Evolutionary conservation across 2,888 invertebrate species (phyloP), one percentile per base, ranked within the genome.

Genomic region (Lampropteryx suffumata): DNA sequence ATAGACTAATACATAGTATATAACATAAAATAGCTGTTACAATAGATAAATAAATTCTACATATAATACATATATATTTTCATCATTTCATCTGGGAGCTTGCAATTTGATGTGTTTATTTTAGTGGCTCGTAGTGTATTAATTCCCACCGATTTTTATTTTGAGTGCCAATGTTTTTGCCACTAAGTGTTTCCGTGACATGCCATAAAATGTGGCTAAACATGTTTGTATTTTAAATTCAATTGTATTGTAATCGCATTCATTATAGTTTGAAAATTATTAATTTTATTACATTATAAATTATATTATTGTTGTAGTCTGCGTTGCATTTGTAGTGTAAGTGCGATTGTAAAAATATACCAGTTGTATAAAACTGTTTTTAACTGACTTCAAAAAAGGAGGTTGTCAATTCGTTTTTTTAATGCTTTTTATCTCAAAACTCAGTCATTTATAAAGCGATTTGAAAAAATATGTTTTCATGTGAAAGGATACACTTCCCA

Each of bases 201-300:
- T 12, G 50, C 37, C 46, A 32, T 45, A 27, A 55, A 53, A 54
- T 57, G 55, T 54, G 57, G 55, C 41, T 47, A 44, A 44, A 41
- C 34, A 3, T 6, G 9, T 50, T 50, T 52, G 60, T 54, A 52
- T 55, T 52, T 27, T 32, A 53, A 51, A 54, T 48, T 69, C 76
- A 76, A 77, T 83, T 83, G 77, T 79, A 81, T 79, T 79, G 78
- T 84, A 84, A 82, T 81, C 79, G 79, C 80, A 82, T 79, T 75
- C 80, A 82, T 79, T 75, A 75, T 84, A 84, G 79, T 70, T 69
- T 79, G 75, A 84, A 84, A 83, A 80, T 73, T 75, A 79, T 80
- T 79, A 65, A 56, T 54, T 77, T 71, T 71, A 61, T 59, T 57
- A 50, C 45, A 61, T 59, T 55, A 12, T 46, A 57, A 55, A 54